phyloP scores from a whole-genome alignment of 2,888 invertebrate species.

The Apotomis capreana region DNA sequence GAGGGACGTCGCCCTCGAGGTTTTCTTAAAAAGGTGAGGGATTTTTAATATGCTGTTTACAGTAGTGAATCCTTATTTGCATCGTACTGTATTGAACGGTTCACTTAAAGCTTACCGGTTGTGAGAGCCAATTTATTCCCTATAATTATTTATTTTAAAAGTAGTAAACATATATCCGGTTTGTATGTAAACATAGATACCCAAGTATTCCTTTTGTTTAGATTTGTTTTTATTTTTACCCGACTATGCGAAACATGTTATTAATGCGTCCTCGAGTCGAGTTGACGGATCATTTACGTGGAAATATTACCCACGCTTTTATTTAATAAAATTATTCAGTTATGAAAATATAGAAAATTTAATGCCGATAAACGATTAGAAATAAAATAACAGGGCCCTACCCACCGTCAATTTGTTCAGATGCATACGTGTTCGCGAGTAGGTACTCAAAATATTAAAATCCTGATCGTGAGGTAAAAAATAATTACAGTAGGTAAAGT shows the following conservation, averaged over 20 bases:
- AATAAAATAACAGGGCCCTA: too few species aligned
- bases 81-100: conserved; percentile 44
- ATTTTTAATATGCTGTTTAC: conserved; percentile 20
- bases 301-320: background rate
- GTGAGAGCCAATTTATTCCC: conserved; percentile 61
- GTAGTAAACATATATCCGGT: conserved; percentile 24
- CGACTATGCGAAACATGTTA: background rate
- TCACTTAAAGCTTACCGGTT: conserved; percentile 48
- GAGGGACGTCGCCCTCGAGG: conserved; percentile 80
- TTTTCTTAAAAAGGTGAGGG: conserved; percentile 71
- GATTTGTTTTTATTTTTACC: conserved; percentile 17
- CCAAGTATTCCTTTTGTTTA: conserved; percentile 5
- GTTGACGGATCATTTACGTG: conserved; percentile 3
- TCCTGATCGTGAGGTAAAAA: too few species aligned
- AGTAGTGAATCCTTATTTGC: conserved; percentile 37
- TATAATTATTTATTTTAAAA: conserved; percentile 45
- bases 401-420: too few species aligned
- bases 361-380: too few species aligned
- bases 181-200: conserved; percentile 13
- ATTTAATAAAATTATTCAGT: too few species aligned
- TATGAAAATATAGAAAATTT: too few species aligned
- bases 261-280: background rate
- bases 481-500: too few species aligned
- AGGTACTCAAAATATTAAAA: too few species aligned
- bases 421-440: too few species aligned